phyloP scores from a whole-genome alignment of 2,888 invertebrate genomes.

The Crossocerus cetratus region DNA sequence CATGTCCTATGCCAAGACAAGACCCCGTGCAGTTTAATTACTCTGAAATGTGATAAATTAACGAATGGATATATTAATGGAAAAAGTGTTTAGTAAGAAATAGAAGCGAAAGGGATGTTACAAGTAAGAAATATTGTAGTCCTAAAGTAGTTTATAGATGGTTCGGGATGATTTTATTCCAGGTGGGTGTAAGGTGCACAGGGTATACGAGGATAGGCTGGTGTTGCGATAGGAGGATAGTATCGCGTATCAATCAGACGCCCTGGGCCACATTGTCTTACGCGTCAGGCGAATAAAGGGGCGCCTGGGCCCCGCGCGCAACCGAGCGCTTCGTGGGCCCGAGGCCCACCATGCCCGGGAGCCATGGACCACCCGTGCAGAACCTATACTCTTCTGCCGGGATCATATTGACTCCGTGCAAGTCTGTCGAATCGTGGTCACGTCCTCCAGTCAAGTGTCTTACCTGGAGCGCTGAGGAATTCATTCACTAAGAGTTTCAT shows the following conservation, averaged over 20 bases:
- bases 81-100: too few species aligned
- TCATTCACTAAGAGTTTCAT: not conserved
- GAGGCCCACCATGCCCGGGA: slow-evolving; percentile 55
- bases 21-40: too few species aligned
- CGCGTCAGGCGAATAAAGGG: slow-evolving; percentile 70
- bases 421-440: slow-evolving; percentile 61
- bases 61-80: too few species aligned
- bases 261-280: slow-evolving; percentile 72
- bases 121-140: too few species aligned
- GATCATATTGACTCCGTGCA: slow-evolving; percentile 71
- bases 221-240: slow-evolving; percentile 68
- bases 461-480: slow-evolving; percentile 55
- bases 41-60: too few species aligned
- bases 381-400: slow-evolving; percentile 65
- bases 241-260: slow-evolving; percentile 75
- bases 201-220: slow-evolving; percentile 55
- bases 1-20: too few species aligned
- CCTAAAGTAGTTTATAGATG: not conserved
- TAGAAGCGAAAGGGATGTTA: too few species aligned
- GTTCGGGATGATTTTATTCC: not conserved
- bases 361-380: slow-evolving; percentile 73
- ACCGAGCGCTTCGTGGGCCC: slow-evolving; percentile 29
- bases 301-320: slow-evolving; percentile 45
- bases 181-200: slow-evolving; percentile 41
- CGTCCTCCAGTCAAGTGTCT: slow-evolving; percentile 59